Conservation (phyloP, 2,888 invertebrate genomes). For the Diarsia mendica region DNA sequence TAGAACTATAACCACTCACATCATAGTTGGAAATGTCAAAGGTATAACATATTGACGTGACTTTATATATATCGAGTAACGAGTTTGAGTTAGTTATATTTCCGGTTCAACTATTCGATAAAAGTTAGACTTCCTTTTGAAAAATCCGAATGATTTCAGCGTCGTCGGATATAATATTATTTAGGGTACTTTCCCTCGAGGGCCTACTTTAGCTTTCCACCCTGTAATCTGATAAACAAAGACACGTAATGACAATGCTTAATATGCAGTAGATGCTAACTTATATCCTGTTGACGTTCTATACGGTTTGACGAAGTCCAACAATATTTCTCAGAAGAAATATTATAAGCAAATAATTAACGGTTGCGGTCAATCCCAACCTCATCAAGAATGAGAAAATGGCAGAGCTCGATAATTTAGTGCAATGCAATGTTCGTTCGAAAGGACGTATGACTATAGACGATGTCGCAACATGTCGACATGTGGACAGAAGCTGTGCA, state of each 20-base stretch:
- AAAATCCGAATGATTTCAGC: neutral
- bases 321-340: neutral
- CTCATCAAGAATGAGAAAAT: slow-evolving; percentile 5
- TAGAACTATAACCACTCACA: neutral
- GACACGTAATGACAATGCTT: neutral
- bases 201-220: neutral
- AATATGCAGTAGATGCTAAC: neutral
- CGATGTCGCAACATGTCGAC: slow-evolving; percentile 61
- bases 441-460: slow-evolving; percentile 43
- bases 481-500: slow-evolving; percentile 70
- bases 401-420: slow-evolving; percentile 32
- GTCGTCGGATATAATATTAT: neutral
- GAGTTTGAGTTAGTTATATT: no score
- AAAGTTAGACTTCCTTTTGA: neutral
- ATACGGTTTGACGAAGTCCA: neutral
- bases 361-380: neutral
- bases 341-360: neutral
- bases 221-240: no score
- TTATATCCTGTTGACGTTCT: neutral
- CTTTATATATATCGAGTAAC: no score
- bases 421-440: slow-evolving; percentile 26
- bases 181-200: neutral
- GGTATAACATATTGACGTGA: no score
- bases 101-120: no score
- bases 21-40: neutral